These are phyloP conservation scores for Micromys minutus DNA, from an alignment of 2,113 vertebrate species.

Conservation along the genomic window DNA sequence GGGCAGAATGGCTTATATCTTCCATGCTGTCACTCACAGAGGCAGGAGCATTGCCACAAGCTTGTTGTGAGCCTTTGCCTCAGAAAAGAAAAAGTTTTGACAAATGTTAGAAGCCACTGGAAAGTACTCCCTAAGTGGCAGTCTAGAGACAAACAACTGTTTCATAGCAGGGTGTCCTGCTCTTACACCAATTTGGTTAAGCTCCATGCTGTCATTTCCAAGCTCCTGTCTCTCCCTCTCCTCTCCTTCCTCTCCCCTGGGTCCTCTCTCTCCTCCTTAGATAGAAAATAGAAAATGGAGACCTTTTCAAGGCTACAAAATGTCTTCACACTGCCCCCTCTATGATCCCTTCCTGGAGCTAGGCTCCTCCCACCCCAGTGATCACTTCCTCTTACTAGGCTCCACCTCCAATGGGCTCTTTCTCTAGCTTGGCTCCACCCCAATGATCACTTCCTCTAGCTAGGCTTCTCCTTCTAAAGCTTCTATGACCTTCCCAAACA, in stretches of 20 bases:
- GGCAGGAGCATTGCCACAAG: not conserved
- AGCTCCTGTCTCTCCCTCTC: fast-evolving
- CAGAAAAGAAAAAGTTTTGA: not conserved
- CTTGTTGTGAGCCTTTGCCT: not conserved
- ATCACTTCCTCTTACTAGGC: no score
- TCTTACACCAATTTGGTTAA: not conserved
- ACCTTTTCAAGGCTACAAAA: not conserved
- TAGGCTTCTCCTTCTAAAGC: not conserved
- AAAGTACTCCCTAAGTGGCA: not conserved
- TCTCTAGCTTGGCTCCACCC: no score
- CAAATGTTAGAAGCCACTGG: not conserved
- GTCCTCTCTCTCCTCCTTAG: not conserved
- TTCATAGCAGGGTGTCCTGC: fast-evolving
- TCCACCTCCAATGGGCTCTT: no score
- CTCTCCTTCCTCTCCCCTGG: not conserved
- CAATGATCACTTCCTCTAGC: not conserved
- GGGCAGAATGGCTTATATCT: not conserved
- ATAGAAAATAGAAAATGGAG: not conserved
- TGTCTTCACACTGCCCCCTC: not conserved
- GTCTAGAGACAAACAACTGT: not conserved
- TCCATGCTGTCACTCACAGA: not conserved
- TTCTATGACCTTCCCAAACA: not conserved
- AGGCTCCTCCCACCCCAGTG: not conserved
- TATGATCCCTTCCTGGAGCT: no score
- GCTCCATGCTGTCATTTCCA: no score